Evolutionary conservation across 2,888 invertebrate genomes (phyloP), one percentile per base, ranked within the genome.

Genomic region (Drosophila incognita): DNA sequence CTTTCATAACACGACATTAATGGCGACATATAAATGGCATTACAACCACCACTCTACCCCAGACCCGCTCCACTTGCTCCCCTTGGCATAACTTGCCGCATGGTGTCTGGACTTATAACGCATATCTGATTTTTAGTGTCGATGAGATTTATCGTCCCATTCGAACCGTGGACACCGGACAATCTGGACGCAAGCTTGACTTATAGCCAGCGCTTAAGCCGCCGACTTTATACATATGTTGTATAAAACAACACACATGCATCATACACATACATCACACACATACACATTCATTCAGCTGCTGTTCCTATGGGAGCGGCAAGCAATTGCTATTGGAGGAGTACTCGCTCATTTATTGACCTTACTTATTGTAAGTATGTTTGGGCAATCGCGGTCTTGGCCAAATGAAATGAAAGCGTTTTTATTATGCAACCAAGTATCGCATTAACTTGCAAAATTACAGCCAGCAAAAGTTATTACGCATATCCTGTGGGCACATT

Each of bases 1-100:
- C 87, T 84, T 87, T 89, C 87, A 85, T 89, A 87, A 87, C 85
- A 83, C 74, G 89, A 84, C 83, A 83, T 87, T 89, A 87, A 87
- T 89, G 85, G 83, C 67, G 85, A 71, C 81, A 82, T 74, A 84
- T 74, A 83, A 70, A 81, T 66, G 79, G 73, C 65, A 76, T 76
- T 74, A 67, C 75, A 21, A 33, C 38, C 63, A 51, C 62, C 24
- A 11, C 5, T 4, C 35, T 4, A 67, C 15, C 27, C 11, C 31
- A 0, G 33, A 33, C 33, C 33, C 33, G 11, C 33, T 33, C 40
- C 1, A 15, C n/a, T 11, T 11, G 3, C 49, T 13, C 51, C 4
- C 29, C 11, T 18, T 6, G 21, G 18, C 24, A 33, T 18, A 36
- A 61, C 35, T 59, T 48, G 15, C 57, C 49, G 53, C 51, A 62